phyloP scores from a whole-genome alignment of 2,113 vertebrate species.

The Blennius ocellaris region DNA sequence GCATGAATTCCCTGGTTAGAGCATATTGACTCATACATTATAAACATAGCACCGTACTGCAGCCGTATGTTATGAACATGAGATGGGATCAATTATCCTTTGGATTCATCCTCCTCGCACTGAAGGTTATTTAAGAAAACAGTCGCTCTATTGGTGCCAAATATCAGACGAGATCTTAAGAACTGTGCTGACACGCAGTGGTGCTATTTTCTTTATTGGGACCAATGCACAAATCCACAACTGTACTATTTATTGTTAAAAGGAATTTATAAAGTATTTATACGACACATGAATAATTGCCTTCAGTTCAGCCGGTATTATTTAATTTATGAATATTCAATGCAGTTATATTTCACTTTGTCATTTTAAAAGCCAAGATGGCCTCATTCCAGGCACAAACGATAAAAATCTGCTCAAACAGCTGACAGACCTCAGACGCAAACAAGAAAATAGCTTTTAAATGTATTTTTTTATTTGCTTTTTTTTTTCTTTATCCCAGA shows the following conservation, averaged over 20 bases:
- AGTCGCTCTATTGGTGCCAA: not conserved
- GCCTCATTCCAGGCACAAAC: slow-evolving; percentile 6
- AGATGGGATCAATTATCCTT: slow-evolving; percentile 37
- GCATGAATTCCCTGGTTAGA: no score
- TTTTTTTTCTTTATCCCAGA: not conserved
- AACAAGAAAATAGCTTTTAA: not conserved
- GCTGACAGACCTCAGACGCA: not conserved
- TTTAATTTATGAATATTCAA: slow-evolving; percentile 14
- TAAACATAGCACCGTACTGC: slow-evolving; percentile 26
- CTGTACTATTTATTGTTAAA: not conserved
- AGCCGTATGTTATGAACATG: slow-evolving; percentile 18
- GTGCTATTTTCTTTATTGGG: slow-evolving; percentile 19
- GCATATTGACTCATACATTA: not conserved
- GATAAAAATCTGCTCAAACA: not conserved
- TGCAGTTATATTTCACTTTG: slow-evolving; percentile 14
- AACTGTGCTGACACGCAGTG: not conserved
- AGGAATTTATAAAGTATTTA: slow-evolving; percentile 8
- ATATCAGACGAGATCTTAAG: no score
- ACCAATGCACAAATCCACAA: slow-evolving; percentile 2
- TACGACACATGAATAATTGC: slow-evolving; percentile 15
- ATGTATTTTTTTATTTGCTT: not conserved
- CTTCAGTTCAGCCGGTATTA: slow-evolving; percentile 21
- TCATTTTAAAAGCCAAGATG: slow-evolving; percentile 11
- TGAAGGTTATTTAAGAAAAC: slow-evolving; percentile 33
- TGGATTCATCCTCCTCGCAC: slow-evolving; percentile 32